These are phyloP conservation scores for Delichon dasypus DNA, from an alignment of 2,797 vertebrate species.

Conservation along the genomic window DNA sequence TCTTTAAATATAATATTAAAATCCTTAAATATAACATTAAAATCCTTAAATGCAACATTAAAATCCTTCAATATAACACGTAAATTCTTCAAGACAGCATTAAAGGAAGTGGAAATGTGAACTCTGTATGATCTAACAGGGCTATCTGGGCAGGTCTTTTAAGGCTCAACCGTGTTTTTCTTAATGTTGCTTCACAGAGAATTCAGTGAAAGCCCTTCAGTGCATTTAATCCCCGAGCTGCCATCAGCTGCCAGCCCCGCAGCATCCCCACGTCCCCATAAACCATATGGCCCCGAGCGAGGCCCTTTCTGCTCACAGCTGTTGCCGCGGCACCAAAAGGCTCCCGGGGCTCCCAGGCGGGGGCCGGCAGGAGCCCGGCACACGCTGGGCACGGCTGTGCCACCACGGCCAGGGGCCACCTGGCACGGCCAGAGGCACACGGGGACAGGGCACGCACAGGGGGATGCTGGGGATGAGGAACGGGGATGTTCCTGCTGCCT, in stretches of 20 bases:
- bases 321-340: neutral
- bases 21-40: fast-evolving
- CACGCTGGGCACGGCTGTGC: neutral
- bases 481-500: neutral
- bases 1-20: neutral
- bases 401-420: neutral
- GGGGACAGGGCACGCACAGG: neutral
- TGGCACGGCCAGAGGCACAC: neutral
- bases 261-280: neutral
- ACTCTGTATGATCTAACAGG: neutral
- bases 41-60: neutral
- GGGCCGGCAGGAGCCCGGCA: neutral
- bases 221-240: neutral
- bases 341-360: neutral
- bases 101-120: neutral
- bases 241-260: neutral
- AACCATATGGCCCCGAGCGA: neutral
- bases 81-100: neutral
- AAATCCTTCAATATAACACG: neutral
- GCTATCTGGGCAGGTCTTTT: neutral
- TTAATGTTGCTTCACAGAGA: fast-evolving
- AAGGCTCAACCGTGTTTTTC: neutral
- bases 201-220: neutral
- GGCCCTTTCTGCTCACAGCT: slow-evolving; percentile 31
- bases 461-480: neutral